These are phyloP conservation scores for Porites australiensis DNA, from an alignment of 64 coral and sea anemone genomes.

Conservation along the genomic window DNA sequence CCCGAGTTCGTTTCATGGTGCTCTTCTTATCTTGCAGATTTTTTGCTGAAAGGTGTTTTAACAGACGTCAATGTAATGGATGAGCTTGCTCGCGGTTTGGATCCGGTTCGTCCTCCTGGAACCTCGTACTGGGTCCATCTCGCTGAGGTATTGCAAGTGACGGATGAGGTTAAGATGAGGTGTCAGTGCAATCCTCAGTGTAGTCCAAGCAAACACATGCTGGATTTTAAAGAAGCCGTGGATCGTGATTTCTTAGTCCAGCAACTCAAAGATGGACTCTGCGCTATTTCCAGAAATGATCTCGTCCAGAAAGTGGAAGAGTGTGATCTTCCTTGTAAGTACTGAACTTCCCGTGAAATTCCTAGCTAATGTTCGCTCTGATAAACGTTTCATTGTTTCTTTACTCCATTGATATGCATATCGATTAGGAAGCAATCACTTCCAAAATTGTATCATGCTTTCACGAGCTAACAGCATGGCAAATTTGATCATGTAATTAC, in stretches of 20 bases:
- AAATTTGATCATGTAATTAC: no score
- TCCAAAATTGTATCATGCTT: no score
- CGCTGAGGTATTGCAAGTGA: slow-evolving; percentile 30
- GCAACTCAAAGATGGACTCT: neutral
- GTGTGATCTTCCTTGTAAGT: neutral
- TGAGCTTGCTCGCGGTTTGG: slow-evolving; percentile 20
- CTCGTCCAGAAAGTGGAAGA: neutral
- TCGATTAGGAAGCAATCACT: neutral
- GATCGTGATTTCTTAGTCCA: neutral
- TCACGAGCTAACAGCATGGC: no score
- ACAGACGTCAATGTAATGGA: neutral
- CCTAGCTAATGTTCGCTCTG: neutral
- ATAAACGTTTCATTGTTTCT: neutral
- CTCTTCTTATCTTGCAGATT: no score
- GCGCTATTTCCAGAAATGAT: neutral
- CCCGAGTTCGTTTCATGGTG: no score
- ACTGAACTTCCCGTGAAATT: neutral
- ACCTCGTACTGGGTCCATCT: slow-evolving; percentile 34
- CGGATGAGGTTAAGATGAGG: neutral
- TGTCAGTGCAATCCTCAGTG: neutral
- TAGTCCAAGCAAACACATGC: neutral
- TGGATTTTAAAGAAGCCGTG: neutral
- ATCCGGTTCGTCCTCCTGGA: neutral
- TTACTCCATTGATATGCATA: no score
- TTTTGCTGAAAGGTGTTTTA: neutral